phyloP scores from a whole-genome alignment of 2,797 vertebrate genomes.

The Protonibea diacanthus region DNA sequence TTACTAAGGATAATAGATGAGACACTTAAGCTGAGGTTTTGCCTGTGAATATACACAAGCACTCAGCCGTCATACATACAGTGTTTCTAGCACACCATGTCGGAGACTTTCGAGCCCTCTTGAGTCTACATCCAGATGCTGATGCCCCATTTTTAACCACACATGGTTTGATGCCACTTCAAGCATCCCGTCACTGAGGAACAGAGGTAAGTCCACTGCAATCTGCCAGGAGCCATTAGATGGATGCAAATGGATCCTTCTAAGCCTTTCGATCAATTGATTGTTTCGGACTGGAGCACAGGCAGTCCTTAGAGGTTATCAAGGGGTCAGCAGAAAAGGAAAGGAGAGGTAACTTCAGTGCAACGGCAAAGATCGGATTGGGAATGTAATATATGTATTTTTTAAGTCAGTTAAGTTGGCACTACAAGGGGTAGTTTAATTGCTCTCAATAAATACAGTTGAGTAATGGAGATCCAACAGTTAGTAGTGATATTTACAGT shows the following conservation, averaged over 20 bases:
- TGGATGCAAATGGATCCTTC: constrained; percentile 50
- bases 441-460: too few species aligned
- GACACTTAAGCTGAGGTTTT: too few species aligned
- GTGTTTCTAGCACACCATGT: not conserved
- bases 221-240: constrained; percentile 45
- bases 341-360: constrained; percentile 6
- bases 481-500: too few species aligned
- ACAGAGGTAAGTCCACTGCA: constrained; percentile 24
- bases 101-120: not conserved
- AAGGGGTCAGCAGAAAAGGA: constrained; percentile 30
- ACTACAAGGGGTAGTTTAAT: too few species aligned
- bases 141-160: constrained; percentile 38
- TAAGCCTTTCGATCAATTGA: constrained; percentile 54
- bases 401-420: too few species aligned
- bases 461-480: too few species aligned
- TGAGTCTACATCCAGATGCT: constrained; percentile 29
- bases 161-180: not conserved
- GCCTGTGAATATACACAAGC: not conserved
- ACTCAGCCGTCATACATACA: not conserved
- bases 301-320: constrained; percentile 39
- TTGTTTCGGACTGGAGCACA: constrained; percentile 43
- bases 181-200: constrained; percentile 25
- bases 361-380: constrained; percentile 11
- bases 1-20: too few species aligned
- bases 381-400: constrained; percentile 7